phyloP scores from a whole-genome alignment of 2,113 vertebrate genomes.

The Motacilla alba region DNA sequence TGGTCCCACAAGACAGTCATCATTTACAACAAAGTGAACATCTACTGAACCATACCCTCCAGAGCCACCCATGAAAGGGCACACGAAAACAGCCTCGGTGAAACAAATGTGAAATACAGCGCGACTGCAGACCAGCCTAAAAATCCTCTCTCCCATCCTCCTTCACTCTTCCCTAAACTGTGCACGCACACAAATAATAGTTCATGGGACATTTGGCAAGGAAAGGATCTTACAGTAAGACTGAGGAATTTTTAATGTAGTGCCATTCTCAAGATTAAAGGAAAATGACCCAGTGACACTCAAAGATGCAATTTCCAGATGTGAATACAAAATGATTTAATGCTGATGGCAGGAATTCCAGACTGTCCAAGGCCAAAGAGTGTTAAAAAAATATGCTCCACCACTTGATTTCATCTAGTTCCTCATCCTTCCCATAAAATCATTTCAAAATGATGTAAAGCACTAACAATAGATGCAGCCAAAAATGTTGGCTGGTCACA shows the following conservation, averaged over 20 bases:
- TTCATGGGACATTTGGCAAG: conserved; percentile 58
- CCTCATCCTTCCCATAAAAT: conserved; percentile 31
- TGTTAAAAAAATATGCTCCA: conserved; percentile 16
- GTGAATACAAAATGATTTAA: conserved; percentile 53
- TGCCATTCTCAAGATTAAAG: conserved; percentile 60
- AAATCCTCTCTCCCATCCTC: neutral
- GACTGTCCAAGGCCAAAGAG: conserved; percentile 14
- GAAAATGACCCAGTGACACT: conserved; percentile 55
- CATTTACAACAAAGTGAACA: conserved; percentile 12
- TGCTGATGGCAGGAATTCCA: conserved; percentile 37
- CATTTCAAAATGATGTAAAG: conserved; percentile 7
- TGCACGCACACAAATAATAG: conserved; percentile 51
- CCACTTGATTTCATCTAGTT: conserved; percentile 18
- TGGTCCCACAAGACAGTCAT: conserved; percentile 11
- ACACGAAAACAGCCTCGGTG: neutral
- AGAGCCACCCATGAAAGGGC: conserved; percentile 8
- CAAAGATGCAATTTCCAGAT: conserved; percentile 60
- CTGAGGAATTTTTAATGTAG: conserved; percentile 63
- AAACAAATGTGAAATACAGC: neutral
- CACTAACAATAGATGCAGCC: neutral
- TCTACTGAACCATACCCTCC: conserved; percentile 22
- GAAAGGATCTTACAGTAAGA: conserved; percentile 46
- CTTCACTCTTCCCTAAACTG: neutral
- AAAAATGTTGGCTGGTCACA: neutral
- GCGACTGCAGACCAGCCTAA: neutral